These are phyloP conservation scores for Triops longicaudatus DNA, from an alignment of 1,140 invertebrate genomes.

Conservation along the genomic window DNA sequence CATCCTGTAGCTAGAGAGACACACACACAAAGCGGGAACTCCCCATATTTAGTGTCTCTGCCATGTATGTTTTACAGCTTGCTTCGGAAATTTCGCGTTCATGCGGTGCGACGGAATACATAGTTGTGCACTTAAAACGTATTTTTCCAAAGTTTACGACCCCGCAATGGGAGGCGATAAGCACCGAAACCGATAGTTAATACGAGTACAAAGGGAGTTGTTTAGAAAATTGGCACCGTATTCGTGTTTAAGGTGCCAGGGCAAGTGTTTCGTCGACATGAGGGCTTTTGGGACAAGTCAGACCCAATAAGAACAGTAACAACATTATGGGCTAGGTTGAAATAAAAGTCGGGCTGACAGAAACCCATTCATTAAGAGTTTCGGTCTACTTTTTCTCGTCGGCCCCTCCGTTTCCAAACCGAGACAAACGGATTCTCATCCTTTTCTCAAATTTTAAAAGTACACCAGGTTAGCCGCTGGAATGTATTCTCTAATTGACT, in stretches of 20 bases:
- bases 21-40: no score
- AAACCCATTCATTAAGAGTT: background rate
- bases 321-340: background rate
- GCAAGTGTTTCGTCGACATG: background rate
- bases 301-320: background rate
- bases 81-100: no score
- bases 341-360: background rate
- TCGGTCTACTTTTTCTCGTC: background rate
- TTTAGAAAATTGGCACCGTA: background rate
- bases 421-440: background rate
- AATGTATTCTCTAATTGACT: background rate
- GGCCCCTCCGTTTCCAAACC: background rate
- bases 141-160: no score
- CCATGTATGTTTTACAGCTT: no score
- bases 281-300: background rate
- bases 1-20: no score
- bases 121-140: no score
- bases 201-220: background rate
- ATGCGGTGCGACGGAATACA: no score
- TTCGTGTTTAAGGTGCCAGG: background rate
- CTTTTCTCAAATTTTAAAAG: background rate
- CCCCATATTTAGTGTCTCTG: no score
- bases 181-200: background rate
- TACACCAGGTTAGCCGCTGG: slow-evolving; percentile 10
- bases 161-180: background rate